A percentile compares a stretch with the other conserved stretches of the same genome.
Conservation (phyloP, 2,113 vertebrate genomes). For the Lucifuga dentata region DNA sequence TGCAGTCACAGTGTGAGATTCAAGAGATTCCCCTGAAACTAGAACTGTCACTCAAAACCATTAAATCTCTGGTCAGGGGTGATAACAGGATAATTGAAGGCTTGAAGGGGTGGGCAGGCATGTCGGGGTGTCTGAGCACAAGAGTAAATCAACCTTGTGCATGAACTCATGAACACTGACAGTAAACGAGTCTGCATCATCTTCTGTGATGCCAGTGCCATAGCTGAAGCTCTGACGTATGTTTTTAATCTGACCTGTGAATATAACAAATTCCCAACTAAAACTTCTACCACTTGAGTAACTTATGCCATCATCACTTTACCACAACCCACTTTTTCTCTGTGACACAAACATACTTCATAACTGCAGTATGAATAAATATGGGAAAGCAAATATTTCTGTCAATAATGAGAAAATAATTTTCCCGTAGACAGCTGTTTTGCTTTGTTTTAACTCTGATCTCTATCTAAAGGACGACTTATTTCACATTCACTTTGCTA, state of each 20-base stretch:
- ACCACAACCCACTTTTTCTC: slow-evolving; percentile 17
- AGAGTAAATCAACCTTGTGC: slow-evolving; percentile 6
- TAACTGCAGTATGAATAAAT: slow-evolving; percentile 35
- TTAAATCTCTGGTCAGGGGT: slow-evolving; percentile 30
- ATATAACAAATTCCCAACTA: background rate
- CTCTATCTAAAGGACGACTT: slow-evolving; percentile 34
- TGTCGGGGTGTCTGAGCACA: slow-evolving; percentile 5
- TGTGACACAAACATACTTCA: slow-evolving; percentile 47
- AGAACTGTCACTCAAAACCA: slow-evolving; percentile 33
- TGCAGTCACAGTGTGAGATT: slow-evolving; percentile 1
- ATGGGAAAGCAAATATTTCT: slow-evolving; percentile 10
- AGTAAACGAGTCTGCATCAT: background rate
- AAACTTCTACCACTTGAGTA: slow-evolving; percentile 39
- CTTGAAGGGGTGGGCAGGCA: slow-evolving; percentile 40
- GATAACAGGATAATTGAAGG: slow-evolving; percentile 43
- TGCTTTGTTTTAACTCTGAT: slow-evolving; percentile 15
- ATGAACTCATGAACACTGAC: slow-evolving; percentile 21
- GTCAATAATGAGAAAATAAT: background rate
- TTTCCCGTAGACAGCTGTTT: slow-evolving; percentile 9
- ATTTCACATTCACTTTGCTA: slow-evolving; percentile 29
- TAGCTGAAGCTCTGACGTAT: slow-evolving; percentile 7
- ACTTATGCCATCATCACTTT: slow-evolving; percentile 28
- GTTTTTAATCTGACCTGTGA: slow-evolving; percentile 1
- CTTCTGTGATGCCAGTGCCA: background rate
- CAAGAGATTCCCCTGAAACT: slow-evolving; percentile 16